Evolutionary conservation across 2,797 vertebrate species (phyloP).

Genomic region (Phyllotis vaccarum): DNA sequence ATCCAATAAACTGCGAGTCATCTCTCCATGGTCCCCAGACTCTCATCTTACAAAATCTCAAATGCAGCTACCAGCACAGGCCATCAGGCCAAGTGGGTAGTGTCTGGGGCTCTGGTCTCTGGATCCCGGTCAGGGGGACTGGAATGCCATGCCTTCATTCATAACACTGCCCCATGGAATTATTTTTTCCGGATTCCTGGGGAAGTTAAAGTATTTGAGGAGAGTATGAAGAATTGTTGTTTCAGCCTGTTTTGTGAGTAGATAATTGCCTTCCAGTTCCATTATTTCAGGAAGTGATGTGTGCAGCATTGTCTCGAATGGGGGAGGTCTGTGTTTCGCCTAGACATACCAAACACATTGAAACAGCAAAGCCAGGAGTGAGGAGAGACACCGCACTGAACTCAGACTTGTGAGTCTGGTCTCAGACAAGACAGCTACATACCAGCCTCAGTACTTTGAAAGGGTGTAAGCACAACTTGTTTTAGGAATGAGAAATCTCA

Average conservation of each 20-base stretch:
- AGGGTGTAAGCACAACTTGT: constrained; percentile 86
- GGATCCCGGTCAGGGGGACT: constrained; percentile 84
- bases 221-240: constrained; percentile 93
- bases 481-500: constrained; percentile 81
- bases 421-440: constrained; percentile 88
- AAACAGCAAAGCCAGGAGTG: constrained; percentile 80
- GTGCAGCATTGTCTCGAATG: constrained; percentile 86
- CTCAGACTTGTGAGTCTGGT: constrained; percentile 84
- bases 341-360: constrained; percentile 79
- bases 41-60: constrained; percentile 41
- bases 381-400: constrained; percentile 78
- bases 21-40: not conserved
- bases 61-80: constrained; percentile 65
- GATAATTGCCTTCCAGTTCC: constrained; percentile 90
- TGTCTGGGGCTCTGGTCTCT: constrained; percentile 84
- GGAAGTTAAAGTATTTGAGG: constrained; percentile 91
- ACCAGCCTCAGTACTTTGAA: constrained; percentile 85
- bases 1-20: constrained; percentile 18
- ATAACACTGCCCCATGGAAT: constrained; percentile 88
- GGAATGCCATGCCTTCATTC: constrained; percentile 89
- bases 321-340: constrained; percentile 84
- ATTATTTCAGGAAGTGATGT: constrained; percentile 91
- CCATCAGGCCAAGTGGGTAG: constrained; percentile 55
- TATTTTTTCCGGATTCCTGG: constrained; percentile 93
- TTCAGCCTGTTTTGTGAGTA: constrained; percentile 89